phyloP scores from a whole-genome alignment of 1,140 invertebrate species.

The Caenorhabditis latens region DNA sequence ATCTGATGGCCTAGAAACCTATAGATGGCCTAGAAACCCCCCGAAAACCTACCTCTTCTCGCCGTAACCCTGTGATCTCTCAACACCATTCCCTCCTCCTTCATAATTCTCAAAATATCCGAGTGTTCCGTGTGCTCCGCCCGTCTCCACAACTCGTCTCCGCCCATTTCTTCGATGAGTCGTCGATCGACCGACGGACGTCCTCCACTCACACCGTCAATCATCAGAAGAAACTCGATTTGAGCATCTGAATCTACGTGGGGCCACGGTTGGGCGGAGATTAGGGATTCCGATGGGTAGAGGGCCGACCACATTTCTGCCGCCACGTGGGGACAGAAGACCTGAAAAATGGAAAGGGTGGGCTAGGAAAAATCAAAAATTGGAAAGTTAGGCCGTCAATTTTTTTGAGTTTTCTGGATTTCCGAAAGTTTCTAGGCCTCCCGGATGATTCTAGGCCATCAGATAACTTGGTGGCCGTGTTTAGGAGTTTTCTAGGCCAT shows the following conservation, averaged over 20 bases:
- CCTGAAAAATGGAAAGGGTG: slow-evolving; percentile 20
- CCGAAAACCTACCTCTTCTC: slow-evolving; percentile 48
- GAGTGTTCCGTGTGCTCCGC: slow-evolving; percentile 60
- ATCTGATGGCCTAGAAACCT: no score
- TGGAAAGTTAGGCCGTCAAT: no score
- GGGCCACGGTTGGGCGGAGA: slow-evolving; percentile 70
- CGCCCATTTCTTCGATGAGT: slow-evolving; percentile 55
- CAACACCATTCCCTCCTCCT: slow-evolving; percentile 29
- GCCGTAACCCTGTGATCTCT: slow-evolving; percentile 16
- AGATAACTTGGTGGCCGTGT: no score
- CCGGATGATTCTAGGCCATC: no score
- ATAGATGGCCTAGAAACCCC: neutral
- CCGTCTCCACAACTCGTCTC: slow-evolving; percentile 47
- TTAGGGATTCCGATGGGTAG: slow-evolving; percentile 4
- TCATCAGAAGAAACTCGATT: slow-evolving; percentile 70
- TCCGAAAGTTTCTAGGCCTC: neutral
- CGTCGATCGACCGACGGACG: slow-evolving; percentile 39
- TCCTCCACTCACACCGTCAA: slow-evolving; percentile 64
- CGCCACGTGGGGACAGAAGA: slow-evolving; percentile 74
- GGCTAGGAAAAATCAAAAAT: slow-evolving; percentile 23
- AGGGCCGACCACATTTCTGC: slow-evolving; percentile 70
- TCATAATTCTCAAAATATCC: slow-evolving; percentile 59
- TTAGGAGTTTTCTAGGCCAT: no score
- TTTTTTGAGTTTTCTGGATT: no score
- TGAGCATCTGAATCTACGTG: slow-evolving; percentile 68